Base-by-base conservation (phyloP, 2,797 vertebrate genomes). In the Petrocephalus sullivani region DNA sequence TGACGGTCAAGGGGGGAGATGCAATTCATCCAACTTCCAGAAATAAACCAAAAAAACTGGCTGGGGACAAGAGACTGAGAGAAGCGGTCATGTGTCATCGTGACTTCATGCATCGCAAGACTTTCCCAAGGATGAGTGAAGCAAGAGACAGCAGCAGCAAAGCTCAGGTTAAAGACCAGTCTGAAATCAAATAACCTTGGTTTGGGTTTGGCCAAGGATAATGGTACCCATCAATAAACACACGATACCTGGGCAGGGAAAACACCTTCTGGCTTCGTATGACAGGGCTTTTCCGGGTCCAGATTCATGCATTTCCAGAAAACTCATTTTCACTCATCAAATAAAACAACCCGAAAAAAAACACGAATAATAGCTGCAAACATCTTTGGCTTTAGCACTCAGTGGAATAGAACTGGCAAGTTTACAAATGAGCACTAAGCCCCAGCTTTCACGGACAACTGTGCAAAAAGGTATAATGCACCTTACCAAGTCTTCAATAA, bases 401-500 rank as follows among this genome's bases (percentile, higher is more conserved):
- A 71, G 14, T 71, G 54, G 14, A 71, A 71, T 37, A 3, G 67
- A 71, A 71, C 10, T 28, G 28, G 21, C 28, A 71, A 37, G 21
- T 10, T 21, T 7, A 64, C 9, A 16, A 37, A 71, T 37, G 10
- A 71, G 67, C 28, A 28, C 37, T 64, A 3, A 64, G 33, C 0
- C 64, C 14, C 9, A n/a, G 21, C 37, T 71, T 71, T 23, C 8
- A 9, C 28, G 8, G 37, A 9, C 5, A 41, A 19, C 37, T 78
- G 37, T 16, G 71, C 16, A 78, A n/a, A 78, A 19, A 78, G 19
- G 71, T 49, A 78, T 19, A 78, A 3, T 46, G 21, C 0, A 21
- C 87, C 92, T 97, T 95, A 99, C 98, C 96, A 99, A 94, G 93
- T 99, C 98, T 91, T 99, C 98, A 93, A 99, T 99, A 92, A 99